Conservation (phyloP, 2,797 vertebrate genomes). For the Delichon dasypus region DNA sequence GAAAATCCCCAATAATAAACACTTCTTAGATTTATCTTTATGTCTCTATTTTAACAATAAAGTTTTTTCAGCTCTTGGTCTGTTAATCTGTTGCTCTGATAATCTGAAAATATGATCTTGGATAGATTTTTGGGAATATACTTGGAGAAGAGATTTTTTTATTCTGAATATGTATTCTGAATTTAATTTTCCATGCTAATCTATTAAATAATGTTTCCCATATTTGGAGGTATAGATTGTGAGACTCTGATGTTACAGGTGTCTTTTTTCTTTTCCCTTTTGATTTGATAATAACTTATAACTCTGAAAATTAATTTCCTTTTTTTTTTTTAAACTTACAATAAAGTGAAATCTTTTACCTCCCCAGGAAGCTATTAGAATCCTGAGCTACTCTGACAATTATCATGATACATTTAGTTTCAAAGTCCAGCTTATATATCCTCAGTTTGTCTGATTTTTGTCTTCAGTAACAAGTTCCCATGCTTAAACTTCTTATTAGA, state of each 20-base stretch:
- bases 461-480: background rate
- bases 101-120: background rate
- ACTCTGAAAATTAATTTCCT: background rate
- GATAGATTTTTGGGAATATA: background rate
- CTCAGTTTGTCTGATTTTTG: background rate
- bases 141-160: background rate
- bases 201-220: background rate
- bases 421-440: background rate
- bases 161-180: background rate
- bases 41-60: background rate
- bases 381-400: background rate
- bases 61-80: accelerated
- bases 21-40: background rate
- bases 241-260: background rate
- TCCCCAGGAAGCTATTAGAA: background rate
- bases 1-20: background rate
- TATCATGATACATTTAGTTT: background rate
- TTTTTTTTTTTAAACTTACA: background rate
- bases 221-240: background rate
- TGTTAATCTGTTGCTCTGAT: background rate
- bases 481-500: background rate
- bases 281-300: background rate
- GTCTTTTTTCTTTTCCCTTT: background rate
- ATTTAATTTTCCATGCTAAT: background rate
- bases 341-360: background rate